phyloP scores from a whole-genome alignment of 2,113 vertebrate species.

The Gadus macrocephalus region DNA sequence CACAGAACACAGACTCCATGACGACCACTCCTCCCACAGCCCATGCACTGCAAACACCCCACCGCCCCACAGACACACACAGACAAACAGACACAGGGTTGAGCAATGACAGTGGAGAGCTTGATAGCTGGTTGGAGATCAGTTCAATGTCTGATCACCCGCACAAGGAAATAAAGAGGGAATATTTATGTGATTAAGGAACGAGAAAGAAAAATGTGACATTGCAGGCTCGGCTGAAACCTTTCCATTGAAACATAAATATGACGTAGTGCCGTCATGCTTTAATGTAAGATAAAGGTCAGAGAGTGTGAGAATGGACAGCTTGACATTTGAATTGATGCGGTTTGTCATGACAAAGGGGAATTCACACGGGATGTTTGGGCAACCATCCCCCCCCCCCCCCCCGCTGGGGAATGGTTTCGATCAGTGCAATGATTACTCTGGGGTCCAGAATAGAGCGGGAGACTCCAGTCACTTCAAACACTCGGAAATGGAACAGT shows the following conservation, averaged over 20 bases:
- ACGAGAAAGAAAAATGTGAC: too few relatives aligned
- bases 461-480: too few relatives aligned
- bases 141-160: neutral
- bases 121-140: neutral
- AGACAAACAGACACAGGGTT: constrained; percentile 38
- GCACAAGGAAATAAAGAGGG: too few relatives aligned
- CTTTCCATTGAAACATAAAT: too few relatives aligned
- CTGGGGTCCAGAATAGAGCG: too few relatives aligned
- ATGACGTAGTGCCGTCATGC: too few relatives aligned
- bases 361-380: neutral
- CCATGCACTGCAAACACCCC: constrained; percentile 84
- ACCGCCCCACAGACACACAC: neutral
- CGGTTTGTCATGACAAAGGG: constrained; percentile 26
- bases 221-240: too few relatives aligned
- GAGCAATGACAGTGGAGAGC: constrained; percentile 41
- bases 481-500: too few relatives aligned
- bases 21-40: constrained; percentile 90
- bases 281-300: constrained; percentile 17
- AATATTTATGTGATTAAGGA: too few relatives aligned
- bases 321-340: constrained; percentile 43
- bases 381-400: too few relatives aligned
- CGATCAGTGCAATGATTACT: too few relatives aligned
- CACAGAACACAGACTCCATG: constrained; percentile 94
- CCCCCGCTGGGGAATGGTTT: too few relatives aligned
- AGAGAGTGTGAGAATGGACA: constrained; percentile 42